phyloP scores from a whole-genome alignment of 2,113 vertebrate genomes.

The Cervus canadensis region DNA sequence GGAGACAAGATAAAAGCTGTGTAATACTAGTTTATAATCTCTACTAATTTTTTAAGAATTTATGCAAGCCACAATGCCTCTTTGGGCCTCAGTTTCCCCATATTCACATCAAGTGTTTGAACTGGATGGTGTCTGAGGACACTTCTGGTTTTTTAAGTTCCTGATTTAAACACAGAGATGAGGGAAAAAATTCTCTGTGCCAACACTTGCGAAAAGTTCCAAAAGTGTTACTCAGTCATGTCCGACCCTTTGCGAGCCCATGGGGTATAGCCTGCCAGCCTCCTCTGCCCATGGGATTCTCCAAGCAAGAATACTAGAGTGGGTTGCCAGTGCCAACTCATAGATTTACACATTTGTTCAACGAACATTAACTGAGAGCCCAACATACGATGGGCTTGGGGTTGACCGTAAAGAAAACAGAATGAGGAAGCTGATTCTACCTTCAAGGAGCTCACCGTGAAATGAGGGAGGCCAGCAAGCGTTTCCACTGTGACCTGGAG shows the following conservation, averaged over 20 bases:
- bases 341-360: background rate
- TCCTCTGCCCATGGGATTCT: background rate
- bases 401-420: too few species aligned
- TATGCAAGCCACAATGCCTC: background rate
- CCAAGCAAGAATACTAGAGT: background rate
- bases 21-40: background rate
- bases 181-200: background rate
- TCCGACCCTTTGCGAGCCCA: fast-evolving
- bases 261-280: background rate
- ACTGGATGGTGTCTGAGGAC: background rate
- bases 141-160: background rate
- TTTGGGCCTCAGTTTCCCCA: background rate
- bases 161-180: background rate
- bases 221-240: background rate
- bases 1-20: background rate
- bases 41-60: background rate
- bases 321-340: background rate
- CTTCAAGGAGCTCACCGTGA: background rate
- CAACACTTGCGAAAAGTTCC: background rate
- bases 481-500: background rate
- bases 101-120: background rate
- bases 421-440: too few species aligned
- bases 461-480: background rate
- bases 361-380: too few species aligned
- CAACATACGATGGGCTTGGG: fast-evolving